Conservation (phyloP, 2,113 vertebrate species). For the Catharus minimus region DNA sequence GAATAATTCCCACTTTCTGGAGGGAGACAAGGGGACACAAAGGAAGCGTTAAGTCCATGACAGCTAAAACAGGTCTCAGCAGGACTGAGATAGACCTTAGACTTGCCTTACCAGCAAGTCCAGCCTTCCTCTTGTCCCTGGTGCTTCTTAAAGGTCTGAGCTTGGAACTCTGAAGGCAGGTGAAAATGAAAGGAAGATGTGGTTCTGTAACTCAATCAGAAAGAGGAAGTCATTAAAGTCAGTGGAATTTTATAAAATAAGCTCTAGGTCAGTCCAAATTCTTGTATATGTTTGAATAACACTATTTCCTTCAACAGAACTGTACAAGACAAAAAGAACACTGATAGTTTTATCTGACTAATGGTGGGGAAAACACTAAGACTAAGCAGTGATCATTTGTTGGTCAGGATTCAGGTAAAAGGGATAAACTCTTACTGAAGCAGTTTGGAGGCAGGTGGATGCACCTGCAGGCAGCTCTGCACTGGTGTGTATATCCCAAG, state of each 20-base stretch:
- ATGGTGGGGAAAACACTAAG: not conserved
- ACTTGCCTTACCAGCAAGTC: not conserved
- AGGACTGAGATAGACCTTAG: not conserved
- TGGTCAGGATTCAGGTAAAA: not conserved
- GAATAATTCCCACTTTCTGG: not conserved
- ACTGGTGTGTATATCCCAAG: accelerated
- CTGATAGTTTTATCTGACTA: not conserved
- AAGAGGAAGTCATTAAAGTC: not conserved
- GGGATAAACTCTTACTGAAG: not conserved
- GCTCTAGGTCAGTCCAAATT: not conserved
- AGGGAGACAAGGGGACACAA: not conserved
- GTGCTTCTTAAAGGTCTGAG: not conserved
- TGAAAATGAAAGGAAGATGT: not conserved
- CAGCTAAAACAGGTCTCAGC: not conserved
- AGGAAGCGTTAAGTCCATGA: not conserved
- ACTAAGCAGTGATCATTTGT: not conserved
- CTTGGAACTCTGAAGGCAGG: not conserved
- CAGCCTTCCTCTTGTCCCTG: not conserved
- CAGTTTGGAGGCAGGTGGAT: not conserved
- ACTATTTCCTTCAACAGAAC: not conserved
- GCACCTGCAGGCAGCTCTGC: not conserved
- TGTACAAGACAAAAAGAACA: not conserved
- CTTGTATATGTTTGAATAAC: not conserved
- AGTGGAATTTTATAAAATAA: not conserved
- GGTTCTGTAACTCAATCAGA: not conserved